These are phyloP conservation scores for Drosophila parthenogenetica DNA, from an alignment of 2,888 invertebrate genomes.

Conservation along the genomic window DNA sequence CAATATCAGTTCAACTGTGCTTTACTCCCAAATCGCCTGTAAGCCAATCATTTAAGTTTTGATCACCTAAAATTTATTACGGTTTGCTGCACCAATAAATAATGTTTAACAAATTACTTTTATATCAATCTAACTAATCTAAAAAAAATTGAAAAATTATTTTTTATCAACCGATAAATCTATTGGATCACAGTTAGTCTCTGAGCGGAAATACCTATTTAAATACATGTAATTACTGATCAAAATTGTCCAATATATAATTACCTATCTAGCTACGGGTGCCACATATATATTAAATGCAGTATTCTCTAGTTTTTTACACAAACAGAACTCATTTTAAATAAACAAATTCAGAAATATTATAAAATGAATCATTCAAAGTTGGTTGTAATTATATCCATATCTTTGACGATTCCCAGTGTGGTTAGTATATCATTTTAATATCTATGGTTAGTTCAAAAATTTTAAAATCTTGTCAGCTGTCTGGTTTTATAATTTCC, in stretches of 20 bases:
- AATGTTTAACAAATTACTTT: not conserved
- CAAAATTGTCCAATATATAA: no score
- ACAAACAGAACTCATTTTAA: not conserved
- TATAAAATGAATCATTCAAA: not conserved
- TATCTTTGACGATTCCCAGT: not conserved
- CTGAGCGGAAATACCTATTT: no score
- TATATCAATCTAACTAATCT: no score
- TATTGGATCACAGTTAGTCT: no score
- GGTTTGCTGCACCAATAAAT: not conserved
- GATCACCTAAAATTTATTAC: not conserved
- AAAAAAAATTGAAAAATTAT: no score
- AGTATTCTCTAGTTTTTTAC: not conserved
- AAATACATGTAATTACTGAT: no score
- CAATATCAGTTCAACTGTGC: no score
- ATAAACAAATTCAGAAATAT: not conserved
- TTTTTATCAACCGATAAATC: no score
- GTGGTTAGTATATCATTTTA: not conserved
- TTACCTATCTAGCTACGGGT: no score
- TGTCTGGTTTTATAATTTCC: slow-evolving; percentile 17
- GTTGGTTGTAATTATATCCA: not conserved
- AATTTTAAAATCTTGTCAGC: slow-evolving; percentile 5
- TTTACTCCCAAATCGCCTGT: no score
- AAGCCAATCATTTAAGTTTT: not conserved
- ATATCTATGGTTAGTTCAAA: no score
- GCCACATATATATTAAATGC: not conserved